Evolutionary conservation across 2,113 vertebrate species (phyloP), one percentile per base, ranked within the genome.

Genomic region (Austrofundulus limnaeus): DNA sequence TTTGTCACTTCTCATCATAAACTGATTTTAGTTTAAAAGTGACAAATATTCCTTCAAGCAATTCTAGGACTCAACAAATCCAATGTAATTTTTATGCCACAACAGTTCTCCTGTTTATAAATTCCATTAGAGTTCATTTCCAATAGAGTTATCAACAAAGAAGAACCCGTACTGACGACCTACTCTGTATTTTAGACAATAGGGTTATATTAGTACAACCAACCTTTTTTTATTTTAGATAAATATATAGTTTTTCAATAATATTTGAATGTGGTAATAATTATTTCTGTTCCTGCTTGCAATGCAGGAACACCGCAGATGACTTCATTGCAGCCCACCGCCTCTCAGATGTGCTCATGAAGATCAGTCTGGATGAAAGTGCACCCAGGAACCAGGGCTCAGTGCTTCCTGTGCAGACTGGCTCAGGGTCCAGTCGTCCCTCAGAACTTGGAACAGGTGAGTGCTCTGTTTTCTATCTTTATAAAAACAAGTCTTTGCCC

Each of bases 261-360:
- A 5, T 46, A 11, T 34, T 23, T 2, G 54, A 24, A 28, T 57
- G 14, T 56, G 4, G 5, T 42, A 1, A 1, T 61, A 9, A 60
- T 42, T 31, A 19, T 64, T 56, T 24, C 25, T 9, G 5, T 59
- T 2, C 14, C 4, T 4, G 2, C 24, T 23, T 73, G 10, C 24
- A 8, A 62, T 41, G 52, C 61, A 96, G 95, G 82, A 92, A 91
- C 67, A 75, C 81, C 73, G 83, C 81, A 38, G 87, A 88, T 3
- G 90, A 89, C 61, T 88, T 83, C 61, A 77, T 91, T 61, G 92
- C 92, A 46, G 88, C 85, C 23, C 90, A 92, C 9, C 77, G 50
- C 38, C 23, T 91, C 72, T 89, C 86, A 75, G 80, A 84, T 84
- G 62, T 74, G 75, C 74, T 93, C 38, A 65, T 93, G 25, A 92